Percentiles rank a stretch among this genome's conserved stretches.
These are phyloP conservation scores for Ceratoteleas bidentatus DNA, from an alignment of 1,140 invertebrate species.

Conservation along the genomic window DNA sequence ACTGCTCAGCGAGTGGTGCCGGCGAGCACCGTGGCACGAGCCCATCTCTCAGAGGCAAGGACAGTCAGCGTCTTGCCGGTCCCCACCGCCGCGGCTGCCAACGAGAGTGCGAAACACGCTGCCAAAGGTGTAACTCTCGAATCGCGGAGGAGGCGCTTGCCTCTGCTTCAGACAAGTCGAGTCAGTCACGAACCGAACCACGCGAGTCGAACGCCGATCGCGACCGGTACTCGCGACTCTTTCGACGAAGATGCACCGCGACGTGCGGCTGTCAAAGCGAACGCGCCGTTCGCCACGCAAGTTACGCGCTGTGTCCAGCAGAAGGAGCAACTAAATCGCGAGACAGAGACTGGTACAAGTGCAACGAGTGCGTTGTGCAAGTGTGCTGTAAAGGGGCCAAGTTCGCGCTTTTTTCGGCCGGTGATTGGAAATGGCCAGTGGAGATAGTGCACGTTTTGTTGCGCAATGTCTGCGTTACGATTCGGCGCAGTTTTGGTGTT, in stretches of 20 bases:
- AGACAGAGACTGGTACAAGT: too few species aligned
- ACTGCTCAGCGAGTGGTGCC: too few species aligned
- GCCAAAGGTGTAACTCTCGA: conserved; percentile 63
- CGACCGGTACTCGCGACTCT: conserved; percentile 28
- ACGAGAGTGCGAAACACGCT: conserved; percentile 61
- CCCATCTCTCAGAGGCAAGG: conserved; percentile 46
- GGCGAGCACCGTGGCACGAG: conserved; percentile 1
- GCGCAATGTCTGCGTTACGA: too few species aligned
- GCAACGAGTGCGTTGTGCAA: too few species aligned
- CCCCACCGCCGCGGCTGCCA: conserved; percentile 32
- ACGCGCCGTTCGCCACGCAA: conserved; percentile 4
- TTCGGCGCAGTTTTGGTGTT: too few species aligned
- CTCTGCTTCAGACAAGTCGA: conserved; percentile 63
- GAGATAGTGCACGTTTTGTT: too few species aligned
- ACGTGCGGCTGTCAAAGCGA: conserved; percentile 49
- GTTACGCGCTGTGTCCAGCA: conserved; percentile 10
- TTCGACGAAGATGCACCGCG: conserved; percentile 46
- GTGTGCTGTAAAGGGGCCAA: too few species aligned
- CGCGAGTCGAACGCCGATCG: conserved; percentile 49
- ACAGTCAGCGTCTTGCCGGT: conserved; percentile 60
- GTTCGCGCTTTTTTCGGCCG: too few species aligned
- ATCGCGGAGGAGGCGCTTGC: conserved; percentile 55
- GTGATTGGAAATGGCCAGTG: too few species aligned
- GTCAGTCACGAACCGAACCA: conserved; percentile 54
- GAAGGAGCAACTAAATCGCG: not conserved